Percentiles rank a stretch among this genome's conserved stretches.
phyloP scores from a whole-genome alignment of 2,888 invertebrate species.

The Melinaea marsaeus region DNA sequence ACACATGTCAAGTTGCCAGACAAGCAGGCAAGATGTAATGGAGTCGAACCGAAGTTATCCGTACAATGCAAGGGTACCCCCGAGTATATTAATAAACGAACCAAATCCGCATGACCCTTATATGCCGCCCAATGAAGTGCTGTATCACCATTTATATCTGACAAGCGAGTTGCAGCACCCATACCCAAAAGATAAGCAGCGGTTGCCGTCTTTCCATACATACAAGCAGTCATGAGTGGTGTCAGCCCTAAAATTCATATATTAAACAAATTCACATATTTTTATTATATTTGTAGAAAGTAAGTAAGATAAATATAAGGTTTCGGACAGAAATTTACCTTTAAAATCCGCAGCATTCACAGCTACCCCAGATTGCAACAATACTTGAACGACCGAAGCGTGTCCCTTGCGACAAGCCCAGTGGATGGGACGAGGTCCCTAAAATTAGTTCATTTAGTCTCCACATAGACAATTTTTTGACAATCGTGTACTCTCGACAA shows the following conservation, averaged over 20 bases:
- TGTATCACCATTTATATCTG: conserved; percentile 95
- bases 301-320: neutral
- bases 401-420: conserved; percentile 97
- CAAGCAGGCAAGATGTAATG: conserved; percentile 91
- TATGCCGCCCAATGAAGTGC: conserved; percentile 97
- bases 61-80: conserved; percentile 93
- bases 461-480: neutral
- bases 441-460: neutral
- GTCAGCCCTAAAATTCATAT: conserved; percentile 79
- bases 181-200: conserved; percentile 93
- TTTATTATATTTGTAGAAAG: conserved; percentile 12
- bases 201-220: conserved; percentile 94
- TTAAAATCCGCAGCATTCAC: conserved; percentile 95
- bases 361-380: conserved; percentile 88
- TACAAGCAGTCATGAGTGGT: conserved; percentile 93
- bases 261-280: too few species aligned
- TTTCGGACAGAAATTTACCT: conserved; percentile 52
- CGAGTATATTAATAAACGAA: conserved; percentile 91
- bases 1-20: conserved; percentile 93
- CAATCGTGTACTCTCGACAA: neutral
- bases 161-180: conserved; percentile 90
- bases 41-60: conserved; percentile 95
- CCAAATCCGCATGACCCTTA: conserved; percentile 93
- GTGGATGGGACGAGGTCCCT: conserved; percentile 93
- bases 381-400: conserved; percentile 89